Base-by-base conservation (phyloP, 2,797 vertebrate species). In the Protonibea diacanthus region DNA sequence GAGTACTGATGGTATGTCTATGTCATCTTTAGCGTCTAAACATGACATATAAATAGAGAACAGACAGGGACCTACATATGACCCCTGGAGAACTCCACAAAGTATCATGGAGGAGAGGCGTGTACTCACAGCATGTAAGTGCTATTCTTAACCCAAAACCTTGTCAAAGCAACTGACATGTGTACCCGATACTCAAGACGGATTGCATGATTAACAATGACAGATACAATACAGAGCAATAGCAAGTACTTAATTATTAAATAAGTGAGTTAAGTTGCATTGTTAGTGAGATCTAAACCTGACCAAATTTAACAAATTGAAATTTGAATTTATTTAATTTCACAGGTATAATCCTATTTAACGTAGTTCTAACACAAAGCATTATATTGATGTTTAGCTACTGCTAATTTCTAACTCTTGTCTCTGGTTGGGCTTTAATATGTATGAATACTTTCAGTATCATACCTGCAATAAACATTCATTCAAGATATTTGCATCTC, bases 1-100 rank as follows among this genome's bases (percentile, higher is more conserved):
- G 66, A 80, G 61, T 45, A 70, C n/a, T 71, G 74, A 75, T 57
- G 40, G 38, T 57, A 66, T 64, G 25, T 57, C 61, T 63, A 51
- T 69, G 49, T 53, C 57, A 66, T 49, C 33, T 38, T 38, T 38
- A 40, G 44, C 65, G 51, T 49, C 57, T 81, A 33, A 70, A 82
- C 14, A 74, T 67, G 38, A 44, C 48, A 80, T 71, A 51, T 66
- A 64, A 21, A 66, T 59, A 49, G 17, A 74, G n/a, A 70, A 51
- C 5, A 71, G 40, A 68, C 55, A 1, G 8, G 6, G 47, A 56
- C 33, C 25, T n/a, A 51, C 15, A 77, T 45, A 55, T 48, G 71
- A 76, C 15, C 59, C 38, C 51, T 68, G 55, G 48, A 44, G 56
- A 73, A 72, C 45, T 62, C 42, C 38, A 40, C 40, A 67, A 53